These are phyloP conservation scores for Caenorhabditis afra DNA, from an alignment of 2,888 invertebrate genomes.

Conservation along the genomic window DNA sequence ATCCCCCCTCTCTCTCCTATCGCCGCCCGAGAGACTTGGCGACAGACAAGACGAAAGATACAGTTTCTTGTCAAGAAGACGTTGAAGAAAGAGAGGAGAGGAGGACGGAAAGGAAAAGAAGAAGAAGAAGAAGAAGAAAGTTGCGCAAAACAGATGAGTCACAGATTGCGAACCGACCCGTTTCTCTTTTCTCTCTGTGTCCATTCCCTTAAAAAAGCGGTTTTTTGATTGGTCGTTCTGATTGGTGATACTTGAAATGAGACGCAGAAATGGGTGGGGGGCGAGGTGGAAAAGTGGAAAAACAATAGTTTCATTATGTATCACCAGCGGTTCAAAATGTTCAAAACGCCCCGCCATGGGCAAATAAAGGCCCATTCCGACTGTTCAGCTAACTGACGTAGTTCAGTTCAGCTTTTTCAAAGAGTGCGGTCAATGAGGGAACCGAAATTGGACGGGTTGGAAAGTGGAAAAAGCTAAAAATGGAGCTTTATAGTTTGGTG, in stretches of 20 bases:
- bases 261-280: too few relatives aligned
- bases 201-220: slow-evolving; percentile 35
- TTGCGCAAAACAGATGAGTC: slow-evolving; percentile 56
- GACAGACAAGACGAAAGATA: slow-evolving; percentile 7
- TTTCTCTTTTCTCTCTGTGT: slow-evolving; percentile 19
- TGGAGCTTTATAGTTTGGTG: too few relatives aligned
- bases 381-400: slow-evolving; percentile 49
- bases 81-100: slow-evolving; percentile 3
- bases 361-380: slow-evolving; percentile 23
- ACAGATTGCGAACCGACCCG: slow-evolving; percentile 21
- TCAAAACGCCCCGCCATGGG: slow-evolving; percentile 50
- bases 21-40: neutral
- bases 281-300: neutral
- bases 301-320: slow-evolving; percentile 22
- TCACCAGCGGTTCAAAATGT: slow-evolving; percentile 45
- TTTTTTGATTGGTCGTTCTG: slow-evolving; percentile 18
- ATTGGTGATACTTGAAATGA: slow-evolving; percentile 15
- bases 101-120: slow-evolving; percentile 21
- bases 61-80: slow-evolving; percentile 12
- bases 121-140: slow-evolving; percentile 40
- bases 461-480: too few relatives aligned
- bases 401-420: slow-evolving; percentile 9
- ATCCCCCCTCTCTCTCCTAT: too few relatives aligned
- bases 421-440: neutral
- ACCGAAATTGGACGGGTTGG: too few relatives aligned